Percentiles rank a stretch among this genome's conserved stretches.
Conservation (phyloP, 2,113 vertebrate genomes). For the Abramis brama region DNA sequence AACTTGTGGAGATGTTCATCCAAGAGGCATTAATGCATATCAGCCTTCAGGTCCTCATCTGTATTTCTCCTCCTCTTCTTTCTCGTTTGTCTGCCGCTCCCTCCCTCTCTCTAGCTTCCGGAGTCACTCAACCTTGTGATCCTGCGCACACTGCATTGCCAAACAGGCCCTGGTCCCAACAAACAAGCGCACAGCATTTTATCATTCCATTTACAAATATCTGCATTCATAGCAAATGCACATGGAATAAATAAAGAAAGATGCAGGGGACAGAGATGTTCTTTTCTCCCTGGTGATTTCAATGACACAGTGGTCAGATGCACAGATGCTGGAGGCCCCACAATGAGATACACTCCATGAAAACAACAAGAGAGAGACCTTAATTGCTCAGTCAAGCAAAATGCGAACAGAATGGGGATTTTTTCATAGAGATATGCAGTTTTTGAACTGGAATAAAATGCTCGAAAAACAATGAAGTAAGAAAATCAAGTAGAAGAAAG, state of each 20-base stretch:
- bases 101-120: neutral
- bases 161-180: conserved; percentile 59
- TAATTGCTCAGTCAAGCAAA: conserved; percentile 40
- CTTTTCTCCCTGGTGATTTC: conserved; percentile 57
- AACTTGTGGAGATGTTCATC: conserved; percentile 53
- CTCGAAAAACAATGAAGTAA: neutral
- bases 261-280: conserved; percentile 58
- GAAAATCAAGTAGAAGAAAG: neutral
- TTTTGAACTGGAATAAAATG: conserved; percentile 15
- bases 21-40: conserved; percentile 53
- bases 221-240: conserved; percentile 69
- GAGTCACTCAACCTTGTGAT: conserved; percentile 59
- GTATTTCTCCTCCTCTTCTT: conserved; percentile 40
- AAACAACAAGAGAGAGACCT: conserved; percentile 29
- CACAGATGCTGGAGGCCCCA: conserved; percentile 13
- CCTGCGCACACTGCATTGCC: conserved; percentile 48
- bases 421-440: neutral
- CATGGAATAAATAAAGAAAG: conserved; percentile 63
- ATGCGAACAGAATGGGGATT: conserved; percentile 9
- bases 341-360: conserved; percentile 30
- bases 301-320: conserved; percentile 48
- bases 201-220: conserved; percentile 69
- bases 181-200: conserved; percentile 61
- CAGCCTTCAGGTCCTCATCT: conserved; percentile 33
- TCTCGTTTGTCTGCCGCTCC: conserved; percentile 12